Base-by-base conservation (phyloP, 1,140 invertebrate genomes). In the Ruditapes philippinarum region DNA sequence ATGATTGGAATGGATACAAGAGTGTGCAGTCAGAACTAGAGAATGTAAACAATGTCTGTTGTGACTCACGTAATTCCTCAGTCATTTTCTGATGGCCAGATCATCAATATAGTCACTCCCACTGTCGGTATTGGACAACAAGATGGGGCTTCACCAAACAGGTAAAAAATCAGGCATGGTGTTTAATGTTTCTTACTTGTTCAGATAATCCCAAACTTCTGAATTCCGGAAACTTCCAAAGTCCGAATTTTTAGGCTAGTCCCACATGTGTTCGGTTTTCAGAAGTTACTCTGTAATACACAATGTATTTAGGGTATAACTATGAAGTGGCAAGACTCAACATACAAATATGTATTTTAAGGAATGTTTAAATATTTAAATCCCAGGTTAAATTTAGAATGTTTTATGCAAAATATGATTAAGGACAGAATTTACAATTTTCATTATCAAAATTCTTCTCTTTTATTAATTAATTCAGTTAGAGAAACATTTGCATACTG, bases 41-140 rank as follows among this genome's bases (percentile, higher is more conserved):
- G 14, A n/a, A 36, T 38, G 65, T 70, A 4, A 36, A 74, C 12
- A n/a, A 88, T 88, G 85, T 88, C 85, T 4, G 42, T 78, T n/a
- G 85, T 88, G 31, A 88, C 85, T 0, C 85, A 88, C 51, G 85
- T 88, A 25, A 88, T 88, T 38, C 85, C 85, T 28, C 74, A 79
- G 40, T 79, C 85, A 36, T 88, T 88, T 22, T 54, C 85, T 33
- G 85, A 88, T 68, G 85, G 74, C 40, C 85, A 86, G 28, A 80
- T 88, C 33, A 80, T 82, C 19, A 82, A 80, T 45, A 83, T 84
- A 22, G 65, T 89, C 28, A 68, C 78, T 17, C 45, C 83, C 17
- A 49, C 79, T 54, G 31, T 83, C 68, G 78, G 80, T 33, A 51
- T 78, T 40, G 60, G 60, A 0, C 83, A 89, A 38, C 49, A 78